Percentiles rank a stretch among this genome's conserved stretches.
These are phyloP conservation scores for Machimus atricapillus DNA, from an alignment of 2,888 invertebrate genomes.

Conservation along the genomic window DNA sequence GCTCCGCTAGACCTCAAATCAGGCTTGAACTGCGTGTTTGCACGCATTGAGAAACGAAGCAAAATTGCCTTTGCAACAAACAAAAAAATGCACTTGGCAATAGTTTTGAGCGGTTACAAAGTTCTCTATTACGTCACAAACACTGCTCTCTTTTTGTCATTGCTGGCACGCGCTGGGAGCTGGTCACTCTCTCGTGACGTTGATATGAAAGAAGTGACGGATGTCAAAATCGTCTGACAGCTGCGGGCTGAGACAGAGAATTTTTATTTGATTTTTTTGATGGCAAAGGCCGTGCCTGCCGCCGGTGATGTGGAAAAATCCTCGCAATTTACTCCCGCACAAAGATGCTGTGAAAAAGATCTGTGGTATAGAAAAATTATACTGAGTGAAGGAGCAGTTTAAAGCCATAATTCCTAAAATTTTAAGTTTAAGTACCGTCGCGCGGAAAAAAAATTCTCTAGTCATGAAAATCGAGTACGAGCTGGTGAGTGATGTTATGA, in stretches of 20 bases:
- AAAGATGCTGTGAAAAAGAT: not conserved
- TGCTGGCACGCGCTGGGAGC: not conserved
- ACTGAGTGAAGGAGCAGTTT: not conserved
- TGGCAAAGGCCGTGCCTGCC: not conserved
- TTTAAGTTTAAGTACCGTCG: not conserved
- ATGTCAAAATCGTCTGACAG: not conserved
- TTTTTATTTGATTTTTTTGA: not conserved
- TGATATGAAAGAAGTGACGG: not conserved
- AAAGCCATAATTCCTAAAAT: not conserved
- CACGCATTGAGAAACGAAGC: not conserved
- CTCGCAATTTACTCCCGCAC: not conserved
- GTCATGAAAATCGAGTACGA: conserved; percentile 56
- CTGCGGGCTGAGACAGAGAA: not conserved
- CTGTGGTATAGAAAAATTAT: not conserved
- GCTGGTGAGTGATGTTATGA: conserved; percentile 51
- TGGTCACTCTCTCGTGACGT: not conserved
- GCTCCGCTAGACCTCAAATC: not conserved
- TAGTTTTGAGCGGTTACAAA: not conserved
- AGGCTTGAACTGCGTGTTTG: not conserved
- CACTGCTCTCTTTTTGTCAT: not conserved
- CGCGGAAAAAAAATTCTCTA: conserved; percentile 31
- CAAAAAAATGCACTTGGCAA: not conserved
- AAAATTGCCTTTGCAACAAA: not conserved
- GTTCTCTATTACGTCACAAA: not conserved
- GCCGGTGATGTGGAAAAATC: not conserved